Base-by-base conservation (phyloP, 2,888 invertebrate genomes). In the Drosophila setosimentum region DNA sequence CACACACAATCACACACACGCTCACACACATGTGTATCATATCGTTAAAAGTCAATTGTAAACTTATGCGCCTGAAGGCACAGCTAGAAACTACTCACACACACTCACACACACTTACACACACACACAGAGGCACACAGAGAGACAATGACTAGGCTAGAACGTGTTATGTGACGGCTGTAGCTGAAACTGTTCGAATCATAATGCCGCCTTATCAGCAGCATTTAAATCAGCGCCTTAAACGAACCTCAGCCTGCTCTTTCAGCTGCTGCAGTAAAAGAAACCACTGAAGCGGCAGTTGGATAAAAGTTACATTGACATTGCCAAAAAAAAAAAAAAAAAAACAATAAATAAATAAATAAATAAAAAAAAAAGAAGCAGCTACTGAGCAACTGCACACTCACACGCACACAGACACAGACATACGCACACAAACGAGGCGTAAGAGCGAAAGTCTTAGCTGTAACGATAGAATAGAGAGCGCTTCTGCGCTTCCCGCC, bases 41-140 rank as follows among this genome's bases (percentile, higher is more conserved):
- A 86, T 89, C 87, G 83, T 87, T 89, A 87, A 86, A 87, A 87
- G 86, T 83, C 89, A 89, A 90, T 89, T 89, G 89, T 90, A 89
- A 90, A 90, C 81, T 90, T 87, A 80, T 83, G 84, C 85, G 80
- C 82, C 77, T 75, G 66, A 74, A 79, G 78, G 76, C 82, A 73
- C 69, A 79, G 57, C 61, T 70, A 68, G 71, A 82, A 88, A 88
- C 84, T 78, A 88, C 70, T 66, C 48, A 42, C 49, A 63, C 70
- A 62, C 65, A 54, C 40, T 49, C 58, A 58, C 48, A 58, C 60
- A 49, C 54, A 40, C 40, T n/a, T 29, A 35, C 35, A 35, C 6
- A 59, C 59, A 32, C 50, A 59, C 50, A 21, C 63, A 53, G 33
- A 54, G 49, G 30, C 48, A 32, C 48, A 64, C 53, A 42, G 57